These are phyloP conservation scores for Cosmopolites sordidus DNA, from an alignment of 2,888 invertebrate genomes.

Conservation along the genomic window DNA sequence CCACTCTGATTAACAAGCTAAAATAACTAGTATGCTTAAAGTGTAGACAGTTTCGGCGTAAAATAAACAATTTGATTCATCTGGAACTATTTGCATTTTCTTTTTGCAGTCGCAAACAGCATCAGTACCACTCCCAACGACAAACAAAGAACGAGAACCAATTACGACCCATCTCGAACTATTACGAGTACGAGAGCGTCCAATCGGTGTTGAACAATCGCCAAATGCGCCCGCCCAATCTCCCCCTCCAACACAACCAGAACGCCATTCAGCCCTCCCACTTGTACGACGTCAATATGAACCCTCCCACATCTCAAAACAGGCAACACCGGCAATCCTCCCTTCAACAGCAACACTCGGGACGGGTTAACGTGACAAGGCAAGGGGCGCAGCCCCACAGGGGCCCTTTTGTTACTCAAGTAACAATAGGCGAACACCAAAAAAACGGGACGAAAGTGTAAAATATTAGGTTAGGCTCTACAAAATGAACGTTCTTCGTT, in stretches of 20 bases:
- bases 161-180: slow-evolving; percentile 72
- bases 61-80: no score
- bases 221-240: slow-evolving; percentile 23
- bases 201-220: slow-evolving; percentile 55
- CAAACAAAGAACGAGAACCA: slow-evolving; percentile 52
- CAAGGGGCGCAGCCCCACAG: slow-evolving; percentile 27
- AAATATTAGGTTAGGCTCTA: not conserved
- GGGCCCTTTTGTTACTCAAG: slow-evolving; percentile 61
- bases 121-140: slow-evolving; percentile 61
- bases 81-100: no score
- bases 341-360: slow-evolving; percentile 20
- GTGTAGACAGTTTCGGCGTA: no score
- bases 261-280: slow-evolving; percentile 7
- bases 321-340: slow-evolving; percentile 11
- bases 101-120: slow-evolving; percentile 64
- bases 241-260: slow-evolving; percentile 2
- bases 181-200: slow-evolving; percentile 79
- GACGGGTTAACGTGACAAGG: slow-evolving; percentile 7
- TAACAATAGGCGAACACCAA: slow-evolving; percentile 56
- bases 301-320: slow-evolving; percentile 9
- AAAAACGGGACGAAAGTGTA: slow-evolving; percentile 47
- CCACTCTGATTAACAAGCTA: no score
- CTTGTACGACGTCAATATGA: slow-evolving; percentile 14
- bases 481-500: no score
- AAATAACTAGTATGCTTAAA: no score